Conservation (phyloP, 2,888 invertebrate species). For the Oxycera nigricornis region DNA sequence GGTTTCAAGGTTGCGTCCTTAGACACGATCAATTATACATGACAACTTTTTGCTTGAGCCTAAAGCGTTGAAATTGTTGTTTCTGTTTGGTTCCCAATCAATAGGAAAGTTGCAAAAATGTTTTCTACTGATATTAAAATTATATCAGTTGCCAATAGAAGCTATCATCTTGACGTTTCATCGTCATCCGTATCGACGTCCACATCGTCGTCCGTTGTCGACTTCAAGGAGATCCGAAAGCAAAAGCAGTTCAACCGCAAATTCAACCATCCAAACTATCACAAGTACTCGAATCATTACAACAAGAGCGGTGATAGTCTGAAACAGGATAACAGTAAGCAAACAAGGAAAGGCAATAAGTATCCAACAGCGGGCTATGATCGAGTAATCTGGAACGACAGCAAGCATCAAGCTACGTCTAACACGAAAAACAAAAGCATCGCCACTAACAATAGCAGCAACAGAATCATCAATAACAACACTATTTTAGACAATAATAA, state of each 20-base stretch:
- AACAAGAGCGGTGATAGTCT: constrained; percentile 14
- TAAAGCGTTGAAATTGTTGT: constrained; percentile 24
- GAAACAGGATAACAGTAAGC: background rate
- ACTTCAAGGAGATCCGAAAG: constrained; percentile 10
- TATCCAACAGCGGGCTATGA: constrained; percentile 12
- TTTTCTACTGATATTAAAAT: constrained; percentile 38
- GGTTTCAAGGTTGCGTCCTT: background rate
- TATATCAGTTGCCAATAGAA: constrained; percentile 37
- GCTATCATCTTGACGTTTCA: constrained; percentile 10
- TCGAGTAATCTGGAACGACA: background rate
- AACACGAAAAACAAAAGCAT: background rate
- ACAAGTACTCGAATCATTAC: constrained; percentile 2
- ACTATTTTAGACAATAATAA: constrained; percentile 14
- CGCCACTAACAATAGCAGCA: constrained; percentile 22
- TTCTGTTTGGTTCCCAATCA: background rate
- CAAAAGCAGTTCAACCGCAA: background rate
- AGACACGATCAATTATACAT: background rate
- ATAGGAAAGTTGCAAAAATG: constrained; percentile 10
- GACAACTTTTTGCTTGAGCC: constrained; percentile 19
- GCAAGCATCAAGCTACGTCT: constrained; percentile 3
- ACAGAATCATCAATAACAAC: background rate
- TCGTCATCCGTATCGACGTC: constrained; percentile 9
- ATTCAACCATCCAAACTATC: constrained; percentile 3
- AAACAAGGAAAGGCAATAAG: constrained; percentile 23
- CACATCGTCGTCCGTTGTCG: background rate